These are phyloP conservation scores for Disparrhopalites patrizii DNA, from an alignment of 2,888 invertebrate species.

Conservation along the genomic window DNA sequence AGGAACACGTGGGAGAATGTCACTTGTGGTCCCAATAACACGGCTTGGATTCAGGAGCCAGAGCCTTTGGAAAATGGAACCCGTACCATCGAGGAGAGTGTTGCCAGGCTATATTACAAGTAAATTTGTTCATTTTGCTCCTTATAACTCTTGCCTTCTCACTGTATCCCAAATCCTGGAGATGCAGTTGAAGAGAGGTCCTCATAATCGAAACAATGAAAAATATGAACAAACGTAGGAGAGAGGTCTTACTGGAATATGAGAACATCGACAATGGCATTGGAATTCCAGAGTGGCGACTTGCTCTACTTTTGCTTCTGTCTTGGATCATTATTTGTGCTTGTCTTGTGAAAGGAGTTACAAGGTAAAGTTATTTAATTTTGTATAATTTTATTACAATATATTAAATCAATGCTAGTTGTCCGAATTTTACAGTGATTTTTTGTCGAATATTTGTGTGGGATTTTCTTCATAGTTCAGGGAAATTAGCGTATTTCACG, in stretches of 20 bases:
- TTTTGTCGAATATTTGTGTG: not conserved
- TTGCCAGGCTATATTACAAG: conserved; percentile 38
- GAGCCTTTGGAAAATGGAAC: not conserved
- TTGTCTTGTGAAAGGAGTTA: conserved; percentile 29
- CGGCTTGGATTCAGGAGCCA: not conserved
- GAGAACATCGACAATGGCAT: conserved; percentile 43
- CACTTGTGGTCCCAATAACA: too few relatives aligned
- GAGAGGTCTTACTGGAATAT: conserved; percentile 25
- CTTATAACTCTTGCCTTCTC: too few relatives aligned
- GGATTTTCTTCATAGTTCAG: conserved; percentile 29
- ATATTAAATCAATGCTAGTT: not conserved
- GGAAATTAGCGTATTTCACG: conserved; percentile 79
- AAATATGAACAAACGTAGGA: conserved; percentile 12
- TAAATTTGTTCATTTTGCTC: conserved; percentile 27
- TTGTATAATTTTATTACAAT: not conserved
- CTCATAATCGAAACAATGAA: not conserved
- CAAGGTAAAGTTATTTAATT: not conserved
- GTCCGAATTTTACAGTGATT: conserved; percentile 15
- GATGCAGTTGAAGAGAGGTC: not conserved
- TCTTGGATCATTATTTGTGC: conserved; percentile 26
- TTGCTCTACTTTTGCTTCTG: conserved; percentile 14
- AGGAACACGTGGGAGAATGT: conserved; percentile 56
- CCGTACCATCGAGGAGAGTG: not conserved
- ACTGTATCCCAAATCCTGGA: too few relatives aligned
- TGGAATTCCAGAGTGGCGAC: conserved; percentile 37